Base-by-base conservation (phyloP, 1,140 invertebrate genomes). In the Camponotus floridanus region DNA sequence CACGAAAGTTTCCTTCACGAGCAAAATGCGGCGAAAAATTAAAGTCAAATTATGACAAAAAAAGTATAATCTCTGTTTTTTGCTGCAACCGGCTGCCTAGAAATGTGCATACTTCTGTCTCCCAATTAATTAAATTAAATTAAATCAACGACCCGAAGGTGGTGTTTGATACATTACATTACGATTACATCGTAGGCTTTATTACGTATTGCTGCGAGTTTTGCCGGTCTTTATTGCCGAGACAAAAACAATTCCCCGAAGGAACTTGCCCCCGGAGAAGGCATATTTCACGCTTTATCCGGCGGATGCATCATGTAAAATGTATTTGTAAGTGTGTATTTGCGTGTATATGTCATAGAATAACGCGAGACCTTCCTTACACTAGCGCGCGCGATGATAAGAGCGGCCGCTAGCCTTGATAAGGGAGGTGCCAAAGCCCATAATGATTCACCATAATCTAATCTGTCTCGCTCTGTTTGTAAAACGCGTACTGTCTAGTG, bases 211-310 rank as follows among this genome's bases (percentile, higher is more conserved):
- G 21, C 45, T 21, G 45, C 26, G 21, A 15, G 45, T 73, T 74
- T 83, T 11, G 26, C 36, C 21, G 33, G 18, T 70, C 65, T 73
- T 81, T 71, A 73, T 79, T 79, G 39, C 55, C 68, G 55, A 45
- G 39, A 42, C 68, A 18, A 73, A 61, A 73, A 74, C 13, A 42
- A 61, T 48, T 74, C 18, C 15, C 48, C 55, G 55, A 11, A 13
- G n/a, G 36, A 71, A 45, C 42, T 55, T 71, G 51, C 48, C 26
- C 26, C n/a, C 68, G 31, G 31, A 73, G 68, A 39, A 61, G 33
- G n/a, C 68, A 74, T 83, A 83, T 83, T 73, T 83, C 79, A 83
- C 55, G 68, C 68, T 55, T 73, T 83, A 83, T 74, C 79, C 79
- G 67, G 55, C 39, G 79, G 31, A 73, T 65, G 18, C 55, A 45